Conservation (phyloP, 2,113 vertebrate genomes). For the Natator depressus region DNA sequence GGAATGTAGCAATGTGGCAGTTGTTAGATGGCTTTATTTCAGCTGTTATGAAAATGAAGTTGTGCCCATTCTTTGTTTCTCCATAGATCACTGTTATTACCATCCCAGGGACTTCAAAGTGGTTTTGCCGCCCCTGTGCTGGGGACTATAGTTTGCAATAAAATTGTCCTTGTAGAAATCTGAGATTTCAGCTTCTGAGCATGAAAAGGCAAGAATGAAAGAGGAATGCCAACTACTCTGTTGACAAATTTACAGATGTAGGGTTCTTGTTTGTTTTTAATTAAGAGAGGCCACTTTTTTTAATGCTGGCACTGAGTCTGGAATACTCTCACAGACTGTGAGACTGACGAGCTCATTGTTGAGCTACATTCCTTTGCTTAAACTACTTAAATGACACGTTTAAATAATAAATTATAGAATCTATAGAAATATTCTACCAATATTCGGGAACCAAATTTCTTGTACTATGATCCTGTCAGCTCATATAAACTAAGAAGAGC, state of each 20-base stretch:
- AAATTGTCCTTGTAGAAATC: slow-evolving; percentile 30
- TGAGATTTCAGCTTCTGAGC: background rate
- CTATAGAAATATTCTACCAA: slow-evolving; percentile 34
- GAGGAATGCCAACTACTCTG: slow-evolving; percentile 14
- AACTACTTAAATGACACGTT: background rate
- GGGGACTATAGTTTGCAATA: background rate
- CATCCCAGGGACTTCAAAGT: background rate
- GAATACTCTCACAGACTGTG: slow-evolving; percentile 9
- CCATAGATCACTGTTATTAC: background rate
- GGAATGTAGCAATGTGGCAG: slow-evolving; percentile 11
- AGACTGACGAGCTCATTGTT: background rate
- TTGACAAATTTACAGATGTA: slow-evolving; percentile 31
- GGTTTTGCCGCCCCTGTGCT: background rate
- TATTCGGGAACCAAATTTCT: slow-evolving; percentile 13
- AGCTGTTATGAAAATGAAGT: background rate
- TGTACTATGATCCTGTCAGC: background rate
- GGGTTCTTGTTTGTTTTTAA: background rate
- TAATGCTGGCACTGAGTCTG: background rate
- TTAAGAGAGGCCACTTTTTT: background rate
- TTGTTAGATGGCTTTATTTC: slow-evolving; percentile 5
- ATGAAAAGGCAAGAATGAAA: background rate
- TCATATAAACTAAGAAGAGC: background rate
- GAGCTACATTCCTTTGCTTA: background rate
- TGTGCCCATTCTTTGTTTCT: slow-evolving; percentile 13
- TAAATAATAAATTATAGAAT: slow-evolving; percentile 7